Evolutionary conservation across 2,797 vertebrate genomes (phyloP).

Genomic region (Euthynnus affinis): DNA sequence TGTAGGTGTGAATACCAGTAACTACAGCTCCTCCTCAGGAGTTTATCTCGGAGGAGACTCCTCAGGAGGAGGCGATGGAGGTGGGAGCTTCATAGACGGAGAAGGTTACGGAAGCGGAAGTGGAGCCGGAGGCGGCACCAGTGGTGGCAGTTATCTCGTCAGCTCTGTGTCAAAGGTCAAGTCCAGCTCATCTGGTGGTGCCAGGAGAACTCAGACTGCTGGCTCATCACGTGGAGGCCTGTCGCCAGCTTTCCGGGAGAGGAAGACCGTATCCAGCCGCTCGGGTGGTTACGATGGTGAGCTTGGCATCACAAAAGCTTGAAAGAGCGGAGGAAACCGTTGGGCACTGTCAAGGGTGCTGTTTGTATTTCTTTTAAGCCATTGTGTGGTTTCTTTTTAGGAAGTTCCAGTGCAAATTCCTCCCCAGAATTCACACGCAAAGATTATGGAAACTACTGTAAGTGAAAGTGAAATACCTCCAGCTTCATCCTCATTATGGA

Average conservation of each 20-base stretch:
- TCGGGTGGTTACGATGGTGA: conserved; percentile 95
- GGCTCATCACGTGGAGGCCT: conserved; percentile 87
- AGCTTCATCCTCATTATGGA: conserved; percentile 32
- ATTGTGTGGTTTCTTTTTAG: conserved; percentile 80
- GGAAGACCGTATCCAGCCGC: conserved; percentile 87
- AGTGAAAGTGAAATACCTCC: conserved; percentile 42
- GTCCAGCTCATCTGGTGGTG: conserved; percentile 87
- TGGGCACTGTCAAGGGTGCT: conserved; percentile 2
- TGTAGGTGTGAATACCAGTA: conserved; percentile 75
- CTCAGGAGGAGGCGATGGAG: conserved; percentile 74
- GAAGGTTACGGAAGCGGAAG: conserved; percentile 65
- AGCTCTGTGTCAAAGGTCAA: conserved; percentile 84
- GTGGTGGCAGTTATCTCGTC: conserved; percentile 69
- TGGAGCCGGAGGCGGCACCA: conserved; percentile 9
- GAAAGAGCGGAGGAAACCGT: conserved; percentile 43
- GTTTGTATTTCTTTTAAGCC: conserved; percentile 46
- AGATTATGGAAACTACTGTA: conserved; percentile 90
- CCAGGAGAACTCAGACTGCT: conserved; percentile 87
- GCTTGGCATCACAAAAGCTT: conserved; percentile 30
- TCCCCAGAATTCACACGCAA: conserved; percentile 97
- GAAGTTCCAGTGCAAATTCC: conserved; percentile 97
- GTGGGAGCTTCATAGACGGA: conserved; percentile 60
- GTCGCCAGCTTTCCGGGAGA: conserved; percentile 91
- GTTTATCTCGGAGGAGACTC: conserved; percentile 79
- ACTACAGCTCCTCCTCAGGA: conserved; percentile 78